Conservation (phyloP, 92 coral and sea anemone species). For the Scolanthus callimorphus region DNA sequence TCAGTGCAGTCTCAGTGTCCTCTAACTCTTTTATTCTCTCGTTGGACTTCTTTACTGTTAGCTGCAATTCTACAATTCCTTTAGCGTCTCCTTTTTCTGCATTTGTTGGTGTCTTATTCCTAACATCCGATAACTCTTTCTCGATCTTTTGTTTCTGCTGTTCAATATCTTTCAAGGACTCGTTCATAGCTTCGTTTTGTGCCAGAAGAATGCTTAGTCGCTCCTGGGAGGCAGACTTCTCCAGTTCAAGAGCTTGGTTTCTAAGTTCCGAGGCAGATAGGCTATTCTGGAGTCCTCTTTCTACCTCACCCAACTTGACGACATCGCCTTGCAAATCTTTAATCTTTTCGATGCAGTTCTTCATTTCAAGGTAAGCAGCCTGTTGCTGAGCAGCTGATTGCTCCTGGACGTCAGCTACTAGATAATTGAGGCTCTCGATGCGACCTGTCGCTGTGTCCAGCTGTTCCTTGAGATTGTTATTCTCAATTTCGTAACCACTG, state of each 20-base stretch:
- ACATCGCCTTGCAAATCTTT: constrained; percentile 5
- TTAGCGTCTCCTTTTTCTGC: background rate
- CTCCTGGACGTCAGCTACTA: background rate
- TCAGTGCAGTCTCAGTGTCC: constrained; percentile 2
- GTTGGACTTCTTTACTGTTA: background rate
- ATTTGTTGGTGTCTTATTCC: background rate
- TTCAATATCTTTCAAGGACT: background rate
- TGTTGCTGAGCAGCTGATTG: constrained; percentile 1
- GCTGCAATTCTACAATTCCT: constrained; percentile 7
- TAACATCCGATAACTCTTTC: background rate
- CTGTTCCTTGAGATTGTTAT: background rate
- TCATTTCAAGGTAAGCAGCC: background rate
- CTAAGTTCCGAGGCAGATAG: background rate
- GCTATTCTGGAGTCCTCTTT: background rate
- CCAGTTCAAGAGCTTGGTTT: background rate
- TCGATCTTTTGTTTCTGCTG: background rate
- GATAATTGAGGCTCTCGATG: background rate
- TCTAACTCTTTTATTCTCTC: background rate
- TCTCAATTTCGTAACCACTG: background rate
- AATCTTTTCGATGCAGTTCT: background rate
- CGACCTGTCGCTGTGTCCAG: background rate
- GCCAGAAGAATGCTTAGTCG: background rate
- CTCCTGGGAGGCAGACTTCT: background rate
- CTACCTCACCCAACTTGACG: background rate
- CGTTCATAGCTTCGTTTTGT: background rate